Evolutionary conservation across 2,113 vertebrate genomes (phyloP), one percentile per base, ranked within the genome.

Genomic region (Misgurnus mizolepis): DNA sequence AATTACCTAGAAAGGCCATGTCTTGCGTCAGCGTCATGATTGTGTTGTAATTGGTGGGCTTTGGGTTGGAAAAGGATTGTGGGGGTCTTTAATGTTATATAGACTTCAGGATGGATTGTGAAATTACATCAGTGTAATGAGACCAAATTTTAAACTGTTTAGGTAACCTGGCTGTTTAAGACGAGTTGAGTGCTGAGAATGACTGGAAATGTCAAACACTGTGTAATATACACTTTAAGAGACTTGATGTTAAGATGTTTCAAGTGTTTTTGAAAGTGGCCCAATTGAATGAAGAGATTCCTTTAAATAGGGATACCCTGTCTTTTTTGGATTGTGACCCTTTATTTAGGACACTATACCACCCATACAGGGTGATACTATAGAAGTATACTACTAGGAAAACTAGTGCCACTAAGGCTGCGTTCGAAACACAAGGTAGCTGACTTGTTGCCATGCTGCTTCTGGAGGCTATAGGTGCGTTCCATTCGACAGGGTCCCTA

Each of bases 1-100:
- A 47, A 80, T 58, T 66, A 47, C 55, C 22, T 74, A 11, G 39
- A 74, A 79, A 83, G 61, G 76, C 58, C 76, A 75, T 17, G 50
- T 22, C 5, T 9, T 81, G 79, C 64, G 53, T 81, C 72, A 81
- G 7, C 47, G 61, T 75, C 71, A 76, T 67, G 61, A 68, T 77
- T 77, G 61, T 34, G 4, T 55, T 77, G 62, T 77, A 66, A 76
- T 64, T 76, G 60, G 41, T 50, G 22, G 73, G 60, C 34, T 77
- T 41, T n/a, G 55, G 17, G 17, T 18, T 18, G 17, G 17, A 18
- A 18, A 58, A 17, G 34, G 27, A 6, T 53, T 45, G 34, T 7
- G 34, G 41, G 22, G 58, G 58, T 64, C 62, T 66, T 66, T 77
- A 41, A 49, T 15, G 10, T 50, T 66, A 7, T 11, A 39, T 39